Evolutionary conservation across 2,113 vertebrate species (phyloP).

Genomic region (Amia ocellicauda): DNA sequence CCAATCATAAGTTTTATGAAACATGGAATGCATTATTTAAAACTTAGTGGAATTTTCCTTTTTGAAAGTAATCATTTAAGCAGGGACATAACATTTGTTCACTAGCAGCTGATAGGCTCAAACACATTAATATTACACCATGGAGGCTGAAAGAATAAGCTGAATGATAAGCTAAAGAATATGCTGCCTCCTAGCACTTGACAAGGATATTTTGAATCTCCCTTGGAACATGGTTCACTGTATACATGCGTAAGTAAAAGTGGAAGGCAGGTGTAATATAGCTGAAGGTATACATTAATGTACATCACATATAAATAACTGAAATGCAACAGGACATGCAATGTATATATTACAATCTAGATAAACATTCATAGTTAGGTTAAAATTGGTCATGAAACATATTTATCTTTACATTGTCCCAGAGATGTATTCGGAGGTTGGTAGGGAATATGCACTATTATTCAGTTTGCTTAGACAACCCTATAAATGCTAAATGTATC

Average conservation of each 20-base stretch:
- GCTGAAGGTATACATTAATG: conserved; percentile 4
- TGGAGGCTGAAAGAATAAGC: too few species aligned
- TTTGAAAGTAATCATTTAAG: conserved; percentile 1
- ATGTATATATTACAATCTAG: too few species aligned
- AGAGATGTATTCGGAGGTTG: too few species aligned
- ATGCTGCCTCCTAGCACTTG: conserved; percentile 1
- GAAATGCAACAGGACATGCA: too few species aligned
- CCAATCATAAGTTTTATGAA: conserved; percentile 9
- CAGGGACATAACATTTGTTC: conserved; percentile 6
- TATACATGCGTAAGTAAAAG: neutral
- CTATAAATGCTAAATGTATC: too few species aligned
- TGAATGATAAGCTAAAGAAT: conserved; percentile 15
- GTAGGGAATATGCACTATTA: too few species aligned
- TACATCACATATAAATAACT: conserved; percentile 3
- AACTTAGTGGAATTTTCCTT: neutral
- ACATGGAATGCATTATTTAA: conserved; percentile 1
- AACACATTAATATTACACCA: neutral
- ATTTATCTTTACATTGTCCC: too few species aligned
- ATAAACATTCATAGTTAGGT: too few species aligned
- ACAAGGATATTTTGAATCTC: conserved; percentile 11
- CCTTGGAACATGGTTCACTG: neutral
- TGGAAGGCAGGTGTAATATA: neutral
- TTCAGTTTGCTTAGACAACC: too few species aligned
- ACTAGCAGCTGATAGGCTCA: neutral
- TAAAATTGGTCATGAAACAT: too few species aligned